Percentiles rank a stretch among this genome's conserved stretches.
These are phyloP conservation scores for Cyanoramphus novaezelandiae DNA, from an alignment of 2,113 vertebrate species.

Conservation along the genomic window DNA sequence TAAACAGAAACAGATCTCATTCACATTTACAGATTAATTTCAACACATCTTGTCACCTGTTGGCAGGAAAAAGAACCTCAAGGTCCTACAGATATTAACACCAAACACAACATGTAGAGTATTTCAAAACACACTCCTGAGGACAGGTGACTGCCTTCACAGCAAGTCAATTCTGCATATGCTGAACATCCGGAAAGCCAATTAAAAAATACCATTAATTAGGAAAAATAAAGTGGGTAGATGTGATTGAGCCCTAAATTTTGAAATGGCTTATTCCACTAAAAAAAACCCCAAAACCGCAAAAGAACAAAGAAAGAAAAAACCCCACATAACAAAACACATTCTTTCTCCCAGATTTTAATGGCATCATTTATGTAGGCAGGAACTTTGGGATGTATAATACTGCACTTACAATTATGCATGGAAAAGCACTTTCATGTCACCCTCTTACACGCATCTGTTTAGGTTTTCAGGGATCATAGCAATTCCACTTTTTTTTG, in stretches of 20 bases:
- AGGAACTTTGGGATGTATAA: neutral
- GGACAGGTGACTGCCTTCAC: conserved; percentile 32
- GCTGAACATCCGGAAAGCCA: neutral
- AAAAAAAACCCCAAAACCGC: neutral
- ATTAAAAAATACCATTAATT: conserved; percentile 23
- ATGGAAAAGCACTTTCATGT: neutral
- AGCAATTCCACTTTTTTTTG: neutral
- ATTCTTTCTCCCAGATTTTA: neutral
- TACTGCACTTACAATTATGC: neutral
- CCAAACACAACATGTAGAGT: neutral
- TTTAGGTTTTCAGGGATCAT: neutral
- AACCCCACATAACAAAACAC: neutral
- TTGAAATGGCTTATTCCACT: neutral
- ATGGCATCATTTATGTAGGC: neutral
- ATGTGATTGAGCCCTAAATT: neutral
- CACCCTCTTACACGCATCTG: neutral
- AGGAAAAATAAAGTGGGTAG: neutral
- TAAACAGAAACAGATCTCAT: neutral
- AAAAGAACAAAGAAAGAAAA: neutral
- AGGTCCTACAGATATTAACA: neutral
- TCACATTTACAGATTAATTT: neutral
- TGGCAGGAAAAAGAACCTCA: neutral
- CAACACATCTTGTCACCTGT: neutral
- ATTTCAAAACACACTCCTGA: conserved; percentile 46
- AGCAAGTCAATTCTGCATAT: neutral